Evolutionary conservation across 1,140 invertebrate genomes (phyloP).

Genomic region (Leptinotarsa lineolata): DNA sequence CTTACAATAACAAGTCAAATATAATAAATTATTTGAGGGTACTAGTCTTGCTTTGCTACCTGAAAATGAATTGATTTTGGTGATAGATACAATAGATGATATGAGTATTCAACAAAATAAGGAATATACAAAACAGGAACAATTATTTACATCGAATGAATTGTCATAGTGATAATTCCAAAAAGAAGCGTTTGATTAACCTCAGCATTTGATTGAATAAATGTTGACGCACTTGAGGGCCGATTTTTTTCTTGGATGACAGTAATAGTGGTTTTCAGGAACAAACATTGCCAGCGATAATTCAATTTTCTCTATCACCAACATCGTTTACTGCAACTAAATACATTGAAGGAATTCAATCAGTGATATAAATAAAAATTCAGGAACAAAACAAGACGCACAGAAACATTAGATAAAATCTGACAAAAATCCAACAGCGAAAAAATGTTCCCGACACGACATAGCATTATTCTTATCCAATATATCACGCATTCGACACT

Average conservation of each 20-base stretch:
- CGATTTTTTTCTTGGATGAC: too few species aligned
- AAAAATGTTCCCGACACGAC: conserved; percentile 46
- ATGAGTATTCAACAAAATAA: conserved; percentile 8
- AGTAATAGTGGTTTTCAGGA: too few species aligned
- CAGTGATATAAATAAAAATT: background rate
- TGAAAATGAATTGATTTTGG: conserved; percentile 8
- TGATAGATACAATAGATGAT: conserved; percentile 9
- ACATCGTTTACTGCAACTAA: background rate
- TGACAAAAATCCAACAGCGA: conserved; percentile 48
- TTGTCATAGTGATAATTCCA: background rate
- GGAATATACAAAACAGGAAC: conserved; percentile 8
- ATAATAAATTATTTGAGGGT: conserved; percentile 35
- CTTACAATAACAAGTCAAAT: conserved; percentile 39
- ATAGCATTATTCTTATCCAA: conserved; percentile 39
- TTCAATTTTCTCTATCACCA: background rate
- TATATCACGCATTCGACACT: conserved; percentile 34
- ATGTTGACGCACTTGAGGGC: too few species aligned
- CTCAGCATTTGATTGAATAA: too few species aligned
- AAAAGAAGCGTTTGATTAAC: too few species aligned
- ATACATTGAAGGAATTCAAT: background rate
- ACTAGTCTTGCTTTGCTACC: conserved; percentile 29
- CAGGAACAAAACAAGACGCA: conserved; percentile 22
- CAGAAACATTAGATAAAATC: conserved; percentile 40
- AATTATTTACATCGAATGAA: conserved; percentile 11
- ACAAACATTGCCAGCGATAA: too few species aligned